Evolutionary conservation across 2,888 invertebrate species (phyloP).

Genomic region (Lagria hirta): DNA sequence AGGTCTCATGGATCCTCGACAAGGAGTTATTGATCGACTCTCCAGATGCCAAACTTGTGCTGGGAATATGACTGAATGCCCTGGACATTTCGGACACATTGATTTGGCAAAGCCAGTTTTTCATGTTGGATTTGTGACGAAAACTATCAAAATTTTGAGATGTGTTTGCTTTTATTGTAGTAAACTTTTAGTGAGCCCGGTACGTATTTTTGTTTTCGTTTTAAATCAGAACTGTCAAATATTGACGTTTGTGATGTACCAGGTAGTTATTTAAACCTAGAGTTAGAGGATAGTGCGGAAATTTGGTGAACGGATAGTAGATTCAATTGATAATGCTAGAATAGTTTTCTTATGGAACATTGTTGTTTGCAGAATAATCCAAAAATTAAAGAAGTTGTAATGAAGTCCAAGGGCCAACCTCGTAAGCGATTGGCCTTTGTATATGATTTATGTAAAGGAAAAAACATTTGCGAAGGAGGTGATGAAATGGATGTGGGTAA

Average conservation of each 20-base stretch:
- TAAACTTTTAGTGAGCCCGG: constrained; percentile 92
- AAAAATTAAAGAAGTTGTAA: constrained; percentile 90
- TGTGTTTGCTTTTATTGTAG: constrained; percentile 99
- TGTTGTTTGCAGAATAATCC: constrained; percentile 71
- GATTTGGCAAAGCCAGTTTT: constrained; percentile 98
- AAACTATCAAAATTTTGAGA: constrained; percentile 94
- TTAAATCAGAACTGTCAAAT: constrained; percentile 59
- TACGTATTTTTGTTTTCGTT: too few relatives aligned
- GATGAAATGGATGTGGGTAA: constrained; percentile 94
- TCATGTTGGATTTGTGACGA: constrained; percentile 96
- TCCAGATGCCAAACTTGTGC: constrained; percentile 95
- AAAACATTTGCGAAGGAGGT: constrained; percentile 97
- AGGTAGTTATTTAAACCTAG: too few relatives aligned
- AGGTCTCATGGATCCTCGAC: constrained; percentile 98
- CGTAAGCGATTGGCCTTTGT: constrained; percentile 92
- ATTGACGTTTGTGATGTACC: too few relatives aligned
- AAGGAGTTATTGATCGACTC: constrained; percentile 94
- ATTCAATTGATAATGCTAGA: too few relatives aligned
- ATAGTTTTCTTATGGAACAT: background rate
- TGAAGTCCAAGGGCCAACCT: constrained; percentile 96
- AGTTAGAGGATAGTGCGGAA: too few relatives aligned
- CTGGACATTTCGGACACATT: constrained; percentile 99
- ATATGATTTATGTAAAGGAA: constrained; percentile 97
- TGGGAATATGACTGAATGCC: constrained; percentile 97
- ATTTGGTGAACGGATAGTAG: too few relatives aligned